These are phyloP conservation scores for Oikopleura dioica DNA, from an alignment of 23 tunicate genomes.

Conservation along the genomic window DNA sequence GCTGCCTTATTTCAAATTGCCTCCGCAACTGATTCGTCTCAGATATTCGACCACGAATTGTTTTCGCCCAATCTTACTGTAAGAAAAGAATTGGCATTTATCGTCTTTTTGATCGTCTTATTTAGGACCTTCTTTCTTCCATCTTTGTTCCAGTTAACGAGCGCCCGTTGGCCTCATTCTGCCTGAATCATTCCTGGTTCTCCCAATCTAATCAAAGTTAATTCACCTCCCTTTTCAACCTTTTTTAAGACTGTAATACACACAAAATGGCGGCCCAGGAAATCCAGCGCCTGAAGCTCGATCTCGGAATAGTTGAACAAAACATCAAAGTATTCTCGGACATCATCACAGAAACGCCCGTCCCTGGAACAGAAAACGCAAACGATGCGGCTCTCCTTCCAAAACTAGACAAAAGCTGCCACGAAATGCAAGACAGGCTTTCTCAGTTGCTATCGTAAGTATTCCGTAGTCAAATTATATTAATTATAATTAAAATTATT, in stretches of 20 bases:
- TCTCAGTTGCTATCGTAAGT: not conserved
- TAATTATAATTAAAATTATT: too few species aligned
- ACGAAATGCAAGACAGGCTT: not conserved
- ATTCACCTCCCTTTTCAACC: too few species aligned
- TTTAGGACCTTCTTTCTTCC: too few species aligned
- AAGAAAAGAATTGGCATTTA: too few species aligned
- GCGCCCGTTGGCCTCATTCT: too few species aligned
- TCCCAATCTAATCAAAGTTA: too few species aligned
- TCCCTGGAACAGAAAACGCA: conserved; percentile 1
- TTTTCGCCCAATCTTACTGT: too few species aligned
- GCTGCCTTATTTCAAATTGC: not conserved
- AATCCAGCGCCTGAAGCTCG: not conserved
- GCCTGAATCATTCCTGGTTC: too few species aligned
- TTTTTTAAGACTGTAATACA: not conserved
- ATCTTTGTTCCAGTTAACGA: too few species aligned
- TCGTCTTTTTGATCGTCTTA: too few species aligned
- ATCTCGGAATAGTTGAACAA: not conserved
- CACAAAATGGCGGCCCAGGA: not conserved
- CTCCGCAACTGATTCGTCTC: not conserved
- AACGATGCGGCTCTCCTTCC: not conserved
- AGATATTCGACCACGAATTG: not conserved
- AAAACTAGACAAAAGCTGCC: not conserved
- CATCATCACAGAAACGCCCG: not conserved
- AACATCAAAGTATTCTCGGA: not conserved
- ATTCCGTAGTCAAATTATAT: too few species aligned